Conservation (phyloP, 2,113 vertebrate genomes). For the Geococcyx californianus region DNA sequence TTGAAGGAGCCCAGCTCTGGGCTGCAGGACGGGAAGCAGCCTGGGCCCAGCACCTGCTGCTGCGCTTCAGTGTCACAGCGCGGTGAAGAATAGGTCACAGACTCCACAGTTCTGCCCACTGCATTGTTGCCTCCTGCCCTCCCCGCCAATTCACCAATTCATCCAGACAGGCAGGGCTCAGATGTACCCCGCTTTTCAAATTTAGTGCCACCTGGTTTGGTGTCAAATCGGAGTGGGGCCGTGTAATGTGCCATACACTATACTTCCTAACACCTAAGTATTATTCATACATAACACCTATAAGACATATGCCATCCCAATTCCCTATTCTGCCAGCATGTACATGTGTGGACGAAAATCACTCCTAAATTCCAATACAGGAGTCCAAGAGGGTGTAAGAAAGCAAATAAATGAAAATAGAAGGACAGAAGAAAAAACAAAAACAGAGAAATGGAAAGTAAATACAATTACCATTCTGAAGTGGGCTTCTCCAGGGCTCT, state of each 20-base stretch:
- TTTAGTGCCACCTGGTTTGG: background rate
- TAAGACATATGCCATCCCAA: too few species aligned
- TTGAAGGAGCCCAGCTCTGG: slow-evolving; percentile 4
- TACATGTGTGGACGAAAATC: background rate
- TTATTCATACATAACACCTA: background rate
- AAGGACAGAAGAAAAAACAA: background rate
- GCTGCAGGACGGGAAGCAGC: background rate
- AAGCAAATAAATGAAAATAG: background rate
- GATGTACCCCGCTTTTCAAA: background rate
- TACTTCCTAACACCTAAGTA: background rate
- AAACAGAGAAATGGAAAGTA: background rate
- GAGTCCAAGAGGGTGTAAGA: background rate
- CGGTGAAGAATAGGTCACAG: slow-evolving; percentile 29
- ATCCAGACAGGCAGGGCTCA: background rate
- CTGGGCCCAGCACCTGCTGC: slow-evolving; percentile 39
- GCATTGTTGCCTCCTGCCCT: background rate
- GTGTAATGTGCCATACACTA: accelerated
- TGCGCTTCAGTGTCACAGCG: slow-evolving; percentile 57
- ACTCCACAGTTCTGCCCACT: background rate
- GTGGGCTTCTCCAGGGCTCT: background rate
- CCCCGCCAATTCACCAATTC: background rate
- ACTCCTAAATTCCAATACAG: background rate
- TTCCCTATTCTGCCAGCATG: background rate
- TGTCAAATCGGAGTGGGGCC: accelerated
- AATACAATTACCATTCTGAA: background rate